Conservation (phyloP, 2,797 vertebrate genomes). For the Gymnopithys bicolor region DNA sequence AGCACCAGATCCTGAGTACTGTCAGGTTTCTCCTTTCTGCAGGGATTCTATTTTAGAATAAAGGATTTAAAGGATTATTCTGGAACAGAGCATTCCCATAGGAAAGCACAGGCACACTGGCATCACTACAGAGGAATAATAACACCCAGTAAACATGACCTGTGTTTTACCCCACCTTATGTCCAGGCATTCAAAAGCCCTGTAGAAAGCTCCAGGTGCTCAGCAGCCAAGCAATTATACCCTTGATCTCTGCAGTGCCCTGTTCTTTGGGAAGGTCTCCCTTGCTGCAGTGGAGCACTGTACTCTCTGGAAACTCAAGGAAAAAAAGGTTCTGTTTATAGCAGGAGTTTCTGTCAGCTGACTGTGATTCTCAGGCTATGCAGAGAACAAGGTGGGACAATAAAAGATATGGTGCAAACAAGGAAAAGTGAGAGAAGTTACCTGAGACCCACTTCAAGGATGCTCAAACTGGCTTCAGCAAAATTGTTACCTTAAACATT, state of each 20-base stretch:
- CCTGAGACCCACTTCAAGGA: neutral
- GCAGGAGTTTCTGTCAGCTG: slow-evolving; percentile 21
- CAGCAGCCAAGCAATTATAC: slow-evolving; percentile 32
- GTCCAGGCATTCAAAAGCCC: slow-evolving; percentile 15
- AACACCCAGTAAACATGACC: slow-evolving; percentile 30
- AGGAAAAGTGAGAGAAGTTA: neutral
- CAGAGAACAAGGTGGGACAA: neutral
- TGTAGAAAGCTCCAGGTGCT: slow-evolving; percentile 9
- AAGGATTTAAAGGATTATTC: slow-evolving; percentile 38
- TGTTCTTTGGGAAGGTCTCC: slow-evolving; percentile 28
- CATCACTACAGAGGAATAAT: slow-evolving; percentile 26
- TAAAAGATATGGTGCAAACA: neutral
- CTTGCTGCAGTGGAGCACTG: neutral
- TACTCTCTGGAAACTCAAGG: neutral
- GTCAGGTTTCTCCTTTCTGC: neutral
- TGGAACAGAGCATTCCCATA: slow-evolving; percentile 37
- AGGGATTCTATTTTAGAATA: slow-evolving; percentile 1
- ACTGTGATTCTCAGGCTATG: neutral
- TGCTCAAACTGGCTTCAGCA: neutral
- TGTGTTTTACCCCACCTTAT: slow-evolving; percentile 33
- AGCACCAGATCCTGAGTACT: neutral
- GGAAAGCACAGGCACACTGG: slow-evolving; percentile 15
- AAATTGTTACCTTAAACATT: neutral
- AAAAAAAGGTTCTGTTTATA: neutral
- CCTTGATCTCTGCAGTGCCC: slow-evolving; percentile 15